These are phyloP conservation scores for Meganola albula DNA, from an alignment of 2,888 invertebrate species.

Conservation along the genomic window DNA sequence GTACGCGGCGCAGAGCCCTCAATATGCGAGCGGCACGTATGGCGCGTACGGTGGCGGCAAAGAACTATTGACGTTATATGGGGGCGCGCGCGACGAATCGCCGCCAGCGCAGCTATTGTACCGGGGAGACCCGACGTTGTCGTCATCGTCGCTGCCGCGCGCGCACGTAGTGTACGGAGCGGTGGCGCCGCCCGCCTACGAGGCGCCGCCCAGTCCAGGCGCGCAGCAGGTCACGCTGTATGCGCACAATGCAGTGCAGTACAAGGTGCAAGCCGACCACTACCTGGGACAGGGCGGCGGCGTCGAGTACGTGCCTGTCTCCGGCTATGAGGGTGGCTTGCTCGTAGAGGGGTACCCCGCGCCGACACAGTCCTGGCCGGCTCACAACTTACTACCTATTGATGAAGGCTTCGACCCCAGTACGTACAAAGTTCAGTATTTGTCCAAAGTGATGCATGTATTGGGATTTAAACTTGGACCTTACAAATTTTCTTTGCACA, in stretches of 20 bases:
- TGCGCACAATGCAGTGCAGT: slow-evolving; percentile 74
- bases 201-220: slow-evolving; percentile 76
- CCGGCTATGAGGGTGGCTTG: slow-evolving; percentile 67
- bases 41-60: slow-evolving; percentile 38
- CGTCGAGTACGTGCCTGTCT: slow-evolving; percentile 67
- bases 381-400: slow-evolving; percentile 57
- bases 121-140: slow-evolving; percentile 82
- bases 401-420: slow-evolving; percentile 73
- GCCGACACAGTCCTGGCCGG: slow-evolving; percentile 65
- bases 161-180: slow-evolving; percentile 71
- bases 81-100: slow-evolving; percentile 61
- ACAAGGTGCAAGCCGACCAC: slow-evolving; percentile 69
- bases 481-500: slow-evolving; percentile 26
- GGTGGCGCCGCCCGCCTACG: slow-evolving; percentile 69
- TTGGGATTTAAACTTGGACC: no score
- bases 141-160: slow-evolving; percentile 78
- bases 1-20: slow-evolving; percentile 54
- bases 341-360: slow-evolving; percentile 64
- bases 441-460: no score
- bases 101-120: slow-evolving; percentile 79
- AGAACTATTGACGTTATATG: slow-evolving; percentile 51
- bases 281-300: slow-evolving; percentile 56
- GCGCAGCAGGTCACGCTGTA: slow-evolving; percentile 80
- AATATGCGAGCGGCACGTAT: slow-evolving; percentile 41
- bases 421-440: slow-evolving; percentile 41